Conservation (phyloP, 2,113 vertebrate genomes). For the Pitta sordida region DNA sequence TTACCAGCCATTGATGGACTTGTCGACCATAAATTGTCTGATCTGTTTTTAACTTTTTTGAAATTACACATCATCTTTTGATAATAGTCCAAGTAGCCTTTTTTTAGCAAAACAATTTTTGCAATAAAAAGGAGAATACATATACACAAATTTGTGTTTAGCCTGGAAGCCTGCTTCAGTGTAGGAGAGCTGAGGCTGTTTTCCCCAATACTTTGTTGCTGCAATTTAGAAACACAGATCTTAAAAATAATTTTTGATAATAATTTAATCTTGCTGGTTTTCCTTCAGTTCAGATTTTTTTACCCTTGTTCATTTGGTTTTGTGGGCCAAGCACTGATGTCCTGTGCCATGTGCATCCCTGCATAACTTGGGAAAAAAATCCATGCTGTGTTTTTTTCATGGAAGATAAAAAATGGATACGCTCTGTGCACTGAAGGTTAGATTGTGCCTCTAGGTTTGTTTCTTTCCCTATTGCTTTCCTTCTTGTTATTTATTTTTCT, state of each 20-base stretch:
- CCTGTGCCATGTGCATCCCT: background rate
- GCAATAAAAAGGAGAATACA: conserved; percentile 3
- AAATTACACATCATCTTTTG: conserved; percentile 6
- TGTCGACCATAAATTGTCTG: background rate
- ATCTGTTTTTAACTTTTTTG: background rate
- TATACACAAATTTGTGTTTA: background rate
- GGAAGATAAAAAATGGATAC: conserved; percentile 14
- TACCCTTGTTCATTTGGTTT: background rate
- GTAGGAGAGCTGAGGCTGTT: background rate
- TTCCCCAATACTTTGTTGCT: background rate
- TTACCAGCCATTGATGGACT: background rate
- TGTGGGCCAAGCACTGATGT: background rate
- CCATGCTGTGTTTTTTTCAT: background rate
- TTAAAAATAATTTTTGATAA: background rate
- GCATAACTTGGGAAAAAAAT: background rate
- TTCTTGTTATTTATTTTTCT: conserved; percentile 38
- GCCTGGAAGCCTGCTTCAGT: background rate
- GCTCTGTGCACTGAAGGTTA: background rate
- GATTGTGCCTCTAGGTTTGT: background rate
- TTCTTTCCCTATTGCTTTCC: background rate
- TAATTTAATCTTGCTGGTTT: background rate
- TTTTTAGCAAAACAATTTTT: conserved; percentile 11
- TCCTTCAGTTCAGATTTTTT: background rate
- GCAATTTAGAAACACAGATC: background rate
- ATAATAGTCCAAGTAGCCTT: background rate